Evolutionary conservation across 2,797 vertebrate genomes (phyloP).

Genomic region (Eulemur rubriventer): DNA sequence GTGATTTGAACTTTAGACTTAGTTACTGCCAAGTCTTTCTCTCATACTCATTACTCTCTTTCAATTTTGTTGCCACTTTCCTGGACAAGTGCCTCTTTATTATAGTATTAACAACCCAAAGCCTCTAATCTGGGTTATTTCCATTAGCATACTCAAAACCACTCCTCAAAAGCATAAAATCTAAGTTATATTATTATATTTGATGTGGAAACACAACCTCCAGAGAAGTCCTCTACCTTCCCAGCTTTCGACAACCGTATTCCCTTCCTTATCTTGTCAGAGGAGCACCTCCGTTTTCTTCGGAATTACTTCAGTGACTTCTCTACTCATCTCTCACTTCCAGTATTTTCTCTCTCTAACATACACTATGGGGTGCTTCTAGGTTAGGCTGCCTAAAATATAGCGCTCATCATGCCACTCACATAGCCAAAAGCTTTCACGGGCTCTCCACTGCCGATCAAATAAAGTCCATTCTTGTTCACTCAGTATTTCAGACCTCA

Average conservation of each 20-base stretch:
- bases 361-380: neutral
- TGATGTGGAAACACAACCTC: neutral
- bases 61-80: neutral
- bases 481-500: neutral
- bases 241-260: neutral
- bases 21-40: neutral
- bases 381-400: neutral
- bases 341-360: neutral
- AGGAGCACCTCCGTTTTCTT: neutral
- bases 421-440: neutral
- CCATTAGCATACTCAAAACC: neutral
- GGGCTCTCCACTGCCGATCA: neutral
- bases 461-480: neutral
- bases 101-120: neutral
- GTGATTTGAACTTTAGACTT: neutral
- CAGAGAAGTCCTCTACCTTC: neutral
- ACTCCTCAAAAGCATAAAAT: neutral
- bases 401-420: neutral
- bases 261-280: neutral
- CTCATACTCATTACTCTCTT: neutral
- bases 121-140: neutral
- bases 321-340: neutral
- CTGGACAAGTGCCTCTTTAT: neutral
- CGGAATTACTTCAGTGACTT: neutral
- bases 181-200: neutral